Conservation (phyloP, 2,113 vertebrate species). For the Asarcornis scutulata region DNA sequence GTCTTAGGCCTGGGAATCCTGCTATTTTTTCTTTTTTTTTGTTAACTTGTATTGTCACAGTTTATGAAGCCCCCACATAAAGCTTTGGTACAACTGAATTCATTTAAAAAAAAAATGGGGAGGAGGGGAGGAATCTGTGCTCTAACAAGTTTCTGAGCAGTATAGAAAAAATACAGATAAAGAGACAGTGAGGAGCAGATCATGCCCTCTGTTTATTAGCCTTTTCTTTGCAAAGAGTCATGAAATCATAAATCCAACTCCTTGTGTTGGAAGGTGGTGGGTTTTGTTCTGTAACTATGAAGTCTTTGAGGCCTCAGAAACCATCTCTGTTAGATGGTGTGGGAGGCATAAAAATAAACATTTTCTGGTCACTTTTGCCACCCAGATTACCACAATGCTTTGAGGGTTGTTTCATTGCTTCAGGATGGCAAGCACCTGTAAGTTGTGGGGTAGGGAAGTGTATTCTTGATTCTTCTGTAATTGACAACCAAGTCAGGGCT, state of each 20-base stretch:
- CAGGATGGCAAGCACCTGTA: rapidly evolving
- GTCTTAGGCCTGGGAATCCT: not conserved
- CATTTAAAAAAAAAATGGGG: not conserved
- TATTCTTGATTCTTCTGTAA: not conserved
- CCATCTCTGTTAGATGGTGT: not conserved
- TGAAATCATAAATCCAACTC: not conserved
- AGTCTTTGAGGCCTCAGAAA: not conserved
- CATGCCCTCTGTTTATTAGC: not conserved
- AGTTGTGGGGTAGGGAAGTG: not conserved
- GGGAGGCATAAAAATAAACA: not conserved
- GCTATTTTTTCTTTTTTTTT: not conserved
- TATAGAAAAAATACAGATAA: not conserved
- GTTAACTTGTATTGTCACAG: not conserved
- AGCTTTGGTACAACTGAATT: not conserved
- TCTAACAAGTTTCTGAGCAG: not conserved
- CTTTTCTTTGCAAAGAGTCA: not conserved
- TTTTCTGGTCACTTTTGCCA: not conserved
- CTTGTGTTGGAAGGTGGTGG: not conserved
- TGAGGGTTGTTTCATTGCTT: not conserved
- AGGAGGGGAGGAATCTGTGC: rapidly evolving
- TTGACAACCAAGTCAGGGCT: not conserved
- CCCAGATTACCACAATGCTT: not conserved
- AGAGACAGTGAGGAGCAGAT: not conserved
- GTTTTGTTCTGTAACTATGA: not conserved
- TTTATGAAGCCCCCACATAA: rapidly evolving